A percentile compares a stretch with the other conserved stretches of the same genome.
Conservation (phyloP, 1,140 invertebrate genomes). For the Archivesica marissinica region DNA sequence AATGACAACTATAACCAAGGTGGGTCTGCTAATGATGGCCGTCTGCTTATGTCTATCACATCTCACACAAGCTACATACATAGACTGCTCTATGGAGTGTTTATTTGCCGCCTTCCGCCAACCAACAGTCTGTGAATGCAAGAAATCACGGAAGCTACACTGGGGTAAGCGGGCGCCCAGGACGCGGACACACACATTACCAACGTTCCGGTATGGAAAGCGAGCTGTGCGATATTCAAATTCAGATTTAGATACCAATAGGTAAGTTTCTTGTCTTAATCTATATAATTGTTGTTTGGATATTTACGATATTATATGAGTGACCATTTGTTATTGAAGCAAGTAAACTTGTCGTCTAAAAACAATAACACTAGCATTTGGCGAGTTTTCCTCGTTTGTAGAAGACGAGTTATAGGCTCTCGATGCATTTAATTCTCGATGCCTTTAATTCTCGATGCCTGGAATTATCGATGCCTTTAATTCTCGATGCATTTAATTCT, state of each 20-base stretch:
- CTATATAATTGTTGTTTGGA: no score
- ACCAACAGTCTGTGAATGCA: conserved; percentile 50
- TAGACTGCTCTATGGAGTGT: conserved; percentile 62
- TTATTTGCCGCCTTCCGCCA: conserved; percentile 51
- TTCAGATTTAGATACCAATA: conserved; percentile 12
- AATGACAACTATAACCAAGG: conserved; percentile 5
- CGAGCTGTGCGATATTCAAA: conserved; percentile 8
- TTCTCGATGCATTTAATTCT: no score
- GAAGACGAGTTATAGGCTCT: no score
- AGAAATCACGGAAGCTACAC: conserved; percentile 28
- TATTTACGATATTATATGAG: no score
- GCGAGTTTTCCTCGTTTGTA: no score
- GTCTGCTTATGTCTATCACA: conserved; percentile 32
- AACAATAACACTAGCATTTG: no score
- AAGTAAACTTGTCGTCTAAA: no score
- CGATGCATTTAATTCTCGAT: no score
- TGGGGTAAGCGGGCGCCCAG: conserved; percentile 54
- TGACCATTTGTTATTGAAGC: no score
- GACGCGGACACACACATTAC: conserved; percentile 5
- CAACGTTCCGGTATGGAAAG: conserved; percentile 54
- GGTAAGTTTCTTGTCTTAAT: neutral
- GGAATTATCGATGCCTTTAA: no score
- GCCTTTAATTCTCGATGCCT: no score
- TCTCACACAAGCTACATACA: conserved; percentile 15
- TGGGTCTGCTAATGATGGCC: conserved; percentile 42